Conservation (phyloP, 2,113 vertebrate genomes). For the Psammodynastes pulverulentus region DNA sequence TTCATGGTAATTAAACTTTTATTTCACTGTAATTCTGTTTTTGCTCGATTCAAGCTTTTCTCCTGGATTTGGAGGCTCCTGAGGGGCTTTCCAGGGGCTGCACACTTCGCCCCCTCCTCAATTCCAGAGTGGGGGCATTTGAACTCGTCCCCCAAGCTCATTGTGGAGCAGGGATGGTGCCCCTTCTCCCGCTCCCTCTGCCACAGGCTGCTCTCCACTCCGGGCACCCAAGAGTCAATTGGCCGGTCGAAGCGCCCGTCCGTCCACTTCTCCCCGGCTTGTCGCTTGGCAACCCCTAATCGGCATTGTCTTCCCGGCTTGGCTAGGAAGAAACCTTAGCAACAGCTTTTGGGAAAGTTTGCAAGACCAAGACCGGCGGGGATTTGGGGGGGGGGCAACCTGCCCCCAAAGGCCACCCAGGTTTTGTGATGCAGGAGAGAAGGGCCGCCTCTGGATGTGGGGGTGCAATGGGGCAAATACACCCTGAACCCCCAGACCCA, state of each 20-base stretch:
- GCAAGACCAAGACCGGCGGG: background rate
- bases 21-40: too few relatives aligned
- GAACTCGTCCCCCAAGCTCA: background rate
- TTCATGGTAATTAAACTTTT: background rate
- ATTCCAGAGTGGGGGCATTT: background rate
- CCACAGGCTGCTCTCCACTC: background rate
- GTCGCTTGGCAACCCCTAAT: conserved; percentile 1
- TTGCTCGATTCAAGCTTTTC: background rate
- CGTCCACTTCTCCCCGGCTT: background rate
- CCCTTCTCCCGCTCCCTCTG: too few relatives aligned
- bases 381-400: background rate
- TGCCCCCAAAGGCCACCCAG: background rate
- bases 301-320: background rate
- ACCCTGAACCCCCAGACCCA: background rate
- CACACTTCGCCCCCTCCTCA: background rate
- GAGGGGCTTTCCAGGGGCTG: background rate
- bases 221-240: background rate
- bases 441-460: background rate
- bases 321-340: background rate
- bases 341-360: background rate
- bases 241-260: background rate
- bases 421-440: background rate
- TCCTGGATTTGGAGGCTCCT: background rate
- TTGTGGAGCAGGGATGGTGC: too few relatives aligned
- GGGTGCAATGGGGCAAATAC: background rate